Percentiles rank a stretch among this genome's conserved stretches.
phyloP scores from a whole-genome alignment of 2,888 invertebrate genomes.

The Quadroppia sp. region DNA sequence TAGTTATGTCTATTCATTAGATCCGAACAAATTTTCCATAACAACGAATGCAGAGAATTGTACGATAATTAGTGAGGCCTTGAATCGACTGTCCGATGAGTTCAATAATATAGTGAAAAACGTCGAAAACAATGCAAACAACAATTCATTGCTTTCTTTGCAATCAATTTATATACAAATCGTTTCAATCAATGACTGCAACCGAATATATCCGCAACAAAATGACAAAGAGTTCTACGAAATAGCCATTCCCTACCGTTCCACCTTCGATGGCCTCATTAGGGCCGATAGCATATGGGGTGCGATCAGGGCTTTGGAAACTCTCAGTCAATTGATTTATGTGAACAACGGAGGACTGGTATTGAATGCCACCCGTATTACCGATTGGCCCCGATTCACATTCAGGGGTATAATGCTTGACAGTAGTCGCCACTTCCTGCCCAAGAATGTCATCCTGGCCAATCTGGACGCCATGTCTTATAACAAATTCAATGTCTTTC shows the following conservation, averaged over 20 bases:
- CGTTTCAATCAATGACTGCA: slow-evolving; percentile 40
- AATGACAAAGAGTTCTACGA: slow-evolving; percentile 53
- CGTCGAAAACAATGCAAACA: not conserved
- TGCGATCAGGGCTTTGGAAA: slow-evolving; percentile 63
- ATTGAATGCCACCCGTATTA: slow-evolving; percentile 65
- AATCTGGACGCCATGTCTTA: slow-evolving; percentile 73
- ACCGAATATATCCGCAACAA: slow-evolving; percentile 47
- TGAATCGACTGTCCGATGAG: not conserved
- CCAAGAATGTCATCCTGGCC: slow-evolving; percentile 61
- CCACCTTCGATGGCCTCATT: slow-evolving; percentile 35
- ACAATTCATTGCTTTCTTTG: not conserved
- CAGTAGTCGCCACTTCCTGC: slow-evolving; percentile 77
- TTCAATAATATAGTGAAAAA: too few species aligned
- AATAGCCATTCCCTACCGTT: slow-evolving; percentile 40
- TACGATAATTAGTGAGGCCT: slow-evolving; percentile 49
- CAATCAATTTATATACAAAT: slow-evolving; percentile 39
- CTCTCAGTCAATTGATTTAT: slow-evolving; percentile 72
- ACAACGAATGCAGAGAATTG: slow-evolving; percentile 45
- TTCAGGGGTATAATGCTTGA: slow-evolving; percentile 82
- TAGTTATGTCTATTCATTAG: slow-evolving; percentile 41
- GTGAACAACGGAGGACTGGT: slow-evolving; percentile 39
- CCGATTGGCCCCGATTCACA: slow-evolving; percentile 68
- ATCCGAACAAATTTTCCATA: not conserved
- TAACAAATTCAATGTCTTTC: slow-evolving; percentile 87
- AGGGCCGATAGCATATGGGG: slow-evolving; percentile 47